Percentiles rank a stretch among this genome's conserved stretches.
These are phyloP conservation scores for Phalanger gymnotis DNA, from an alignment of 2,797 vertebrate genomes.

Conservation along the genomic window DNA sequence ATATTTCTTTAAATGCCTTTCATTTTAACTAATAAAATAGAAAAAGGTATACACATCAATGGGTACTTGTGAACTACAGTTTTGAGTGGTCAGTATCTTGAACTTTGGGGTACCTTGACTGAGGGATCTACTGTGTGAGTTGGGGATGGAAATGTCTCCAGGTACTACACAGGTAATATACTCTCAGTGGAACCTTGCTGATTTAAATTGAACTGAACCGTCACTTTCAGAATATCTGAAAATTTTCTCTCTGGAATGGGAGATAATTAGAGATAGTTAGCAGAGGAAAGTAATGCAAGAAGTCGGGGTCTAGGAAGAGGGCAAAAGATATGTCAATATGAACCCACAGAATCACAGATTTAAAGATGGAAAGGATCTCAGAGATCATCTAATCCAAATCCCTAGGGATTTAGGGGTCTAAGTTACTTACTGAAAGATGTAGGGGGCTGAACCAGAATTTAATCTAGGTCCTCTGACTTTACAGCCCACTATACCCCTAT, in stretches of 20 bases:
- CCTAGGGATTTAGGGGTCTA: neutral
- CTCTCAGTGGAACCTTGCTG: neutral
- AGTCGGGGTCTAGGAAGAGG: neutral
- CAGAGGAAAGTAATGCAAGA: neutral
- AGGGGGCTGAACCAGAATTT: neutral
- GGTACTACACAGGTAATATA: neutral
- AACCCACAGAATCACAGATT: neutral
- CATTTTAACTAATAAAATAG: neutral
- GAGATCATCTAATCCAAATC: neutral
- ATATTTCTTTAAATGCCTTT: neutral
- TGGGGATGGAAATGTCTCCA: neutral
- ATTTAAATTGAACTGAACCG: neutral
- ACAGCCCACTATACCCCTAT: neutral
- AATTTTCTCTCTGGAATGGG: neutral
- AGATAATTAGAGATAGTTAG: neutral
- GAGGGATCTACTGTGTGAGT: neutral
- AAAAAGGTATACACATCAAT: neutral
- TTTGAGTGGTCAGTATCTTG: neutral
- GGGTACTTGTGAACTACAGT: neutral
- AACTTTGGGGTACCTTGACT: neutral
- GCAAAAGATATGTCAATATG: neutral
- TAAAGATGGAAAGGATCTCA: neutral
- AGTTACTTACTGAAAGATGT: neutral
- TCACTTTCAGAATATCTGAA: neutral
- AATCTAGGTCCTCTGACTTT: neutral